These are phyloP conservation scores for Acleris emargana DNA, from an alignment of 2,888 invertebrate genomes.

Conservation along the genomic window DNA sequence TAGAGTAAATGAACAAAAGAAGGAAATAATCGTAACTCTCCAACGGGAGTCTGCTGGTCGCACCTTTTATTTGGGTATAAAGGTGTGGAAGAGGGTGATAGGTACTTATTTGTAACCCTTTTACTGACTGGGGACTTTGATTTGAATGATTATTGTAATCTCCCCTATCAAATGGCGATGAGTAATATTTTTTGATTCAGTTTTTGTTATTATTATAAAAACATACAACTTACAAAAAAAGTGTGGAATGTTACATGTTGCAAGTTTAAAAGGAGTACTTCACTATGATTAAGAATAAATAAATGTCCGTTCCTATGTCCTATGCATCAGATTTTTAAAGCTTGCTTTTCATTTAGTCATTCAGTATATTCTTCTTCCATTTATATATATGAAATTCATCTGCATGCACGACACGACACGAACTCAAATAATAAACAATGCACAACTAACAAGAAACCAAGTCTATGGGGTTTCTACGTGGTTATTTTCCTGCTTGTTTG, in stretches of 20 bases:
- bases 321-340: too few species aligned
- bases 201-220: too few species aligned
- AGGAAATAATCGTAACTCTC: conserved; percentile 3
- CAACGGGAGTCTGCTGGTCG: neutral
- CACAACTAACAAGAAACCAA: conserved; percentile 24
- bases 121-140: neutral
- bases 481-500: conserved; percentile 35
- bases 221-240: too few species aligned
- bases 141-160: too few species aligned
- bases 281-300: neutral
- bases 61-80: neutral
- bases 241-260: too few species aligned
- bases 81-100: neutral
- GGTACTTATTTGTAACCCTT: neutral
- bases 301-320: too few species aligned
- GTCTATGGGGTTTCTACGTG: conserved; percentile 20
- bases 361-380: too few species aligned
- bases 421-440: conserved; percentile 5
- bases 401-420: neutral
- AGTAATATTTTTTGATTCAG: too few species aligned
- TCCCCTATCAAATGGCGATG: too few species aligned
- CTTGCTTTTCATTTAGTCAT: neutral
- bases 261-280: neutral
- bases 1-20: neutral
- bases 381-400: too few species aligned